Base-by-base conservation (phyloP, 1,140 invertebrate species). In the Micrasema longulum region DNA sequence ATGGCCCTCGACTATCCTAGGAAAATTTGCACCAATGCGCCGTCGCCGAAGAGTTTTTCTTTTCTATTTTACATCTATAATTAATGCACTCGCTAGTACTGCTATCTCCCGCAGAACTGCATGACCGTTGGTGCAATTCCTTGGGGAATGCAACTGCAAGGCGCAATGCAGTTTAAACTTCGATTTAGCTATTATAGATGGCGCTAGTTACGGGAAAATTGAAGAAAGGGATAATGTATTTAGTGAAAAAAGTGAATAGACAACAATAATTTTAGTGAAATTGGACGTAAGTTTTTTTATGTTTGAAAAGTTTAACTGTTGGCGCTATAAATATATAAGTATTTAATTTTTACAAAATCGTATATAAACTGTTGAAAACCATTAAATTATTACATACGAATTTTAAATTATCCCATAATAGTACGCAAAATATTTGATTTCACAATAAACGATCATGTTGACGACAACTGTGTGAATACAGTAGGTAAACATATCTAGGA, bases 1-100 rank as follows among this genome's bases (percentile, higher is more conserved):
- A 71, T 23, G 64, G 43, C 20, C 35, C 26, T 52, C 22, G 16
- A 31, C 47, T 67, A 9, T 5, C 23, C 18, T 53, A 10, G 35
- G 48, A 68, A 67, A 53, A 55, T 68, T 38, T 68, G 35, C 35
- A 55, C 12, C 16, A 41, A 12, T 68, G 64, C 64, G 64, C 26
- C 45, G 64, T 20, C 64, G 45, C 45, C 50, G 18, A 36, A 5
- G 5, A 2, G 7, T 35, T 52, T 52, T 66, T 66, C 47, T 47
- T 66, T 38, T 66, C 47, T 47, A 52, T 38, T 66, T 45, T 41
- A 22, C 12, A 23, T 64, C 60, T 64, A 64, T 64, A 14, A 47
- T 64, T 47, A 60, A 10, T 26, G 52, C 22, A 36, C 1, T 18
- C 7, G 16, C 31, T 10, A 38, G 43, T 41, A 60, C 35, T 22